phyloP scores from a whole-genome alignment of 2,888 invertebrate genomes.

The Emesis russula region DNA sequence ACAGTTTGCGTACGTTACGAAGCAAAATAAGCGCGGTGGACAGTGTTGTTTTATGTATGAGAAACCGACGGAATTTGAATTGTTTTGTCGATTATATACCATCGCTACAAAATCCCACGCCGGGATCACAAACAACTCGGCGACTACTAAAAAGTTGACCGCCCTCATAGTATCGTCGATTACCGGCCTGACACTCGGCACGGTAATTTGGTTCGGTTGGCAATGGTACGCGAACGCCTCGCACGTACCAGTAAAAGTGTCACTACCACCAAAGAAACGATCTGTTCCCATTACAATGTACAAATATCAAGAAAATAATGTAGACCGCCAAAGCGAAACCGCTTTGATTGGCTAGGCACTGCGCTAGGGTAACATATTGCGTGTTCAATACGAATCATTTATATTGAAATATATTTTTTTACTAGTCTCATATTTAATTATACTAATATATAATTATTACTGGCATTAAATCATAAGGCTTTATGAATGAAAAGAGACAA shows the following conservation, averaged over 20 bases:
- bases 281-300: neutral
- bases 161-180: constrained; percentile 21
- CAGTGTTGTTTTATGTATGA: constrained; percentile 2
- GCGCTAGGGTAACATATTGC: neutral
- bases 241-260: neutral
- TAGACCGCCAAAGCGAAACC: constrained; percentile 25
- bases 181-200: neutral
- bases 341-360: constrained; percentile 17
- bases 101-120: constrained; percentile 18
- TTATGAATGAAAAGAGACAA: no score
- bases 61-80: constrained; percentile 18
- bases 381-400: constrained; percentile 14
- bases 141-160: neutral
- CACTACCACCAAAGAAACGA: constrained; percentile 30
- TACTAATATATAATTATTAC: no score
- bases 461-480: no score
- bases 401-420: constrained; percentile 8
- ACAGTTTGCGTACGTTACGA: neutral
- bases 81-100: constrained; percentile 26
- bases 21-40: neutral
- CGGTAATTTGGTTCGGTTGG: neutral
- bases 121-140: constrained; percentile 14
- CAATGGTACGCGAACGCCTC: neutral
- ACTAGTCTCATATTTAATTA: no score
- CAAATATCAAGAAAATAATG: constrained; percentile 15